These are phyloP conservation scores for Pilophorus perplexus DNA, from an alignment of 2,888 invertebrate genomes.

Conservation along the genomic window DNA sequence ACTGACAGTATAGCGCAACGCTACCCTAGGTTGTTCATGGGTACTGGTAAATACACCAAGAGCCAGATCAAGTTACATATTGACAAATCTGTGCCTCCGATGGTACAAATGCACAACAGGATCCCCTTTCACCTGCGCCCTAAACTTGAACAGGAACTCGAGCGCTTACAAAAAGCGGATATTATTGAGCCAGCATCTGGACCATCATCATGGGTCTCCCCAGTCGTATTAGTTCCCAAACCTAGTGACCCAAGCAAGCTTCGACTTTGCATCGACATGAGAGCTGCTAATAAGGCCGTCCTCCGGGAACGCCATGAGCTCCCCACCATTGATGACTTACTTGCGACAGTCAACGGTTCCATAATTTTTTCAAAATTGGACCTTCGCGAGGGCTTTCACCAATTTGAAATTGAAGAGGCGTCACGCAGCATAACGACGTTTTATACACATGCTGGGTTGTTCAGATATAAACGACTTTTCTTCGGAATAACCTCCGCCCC, in stretches of 20 bases:
- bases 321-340: too few species aligned
- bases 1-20: too few species aligned
- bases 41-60: background rate
- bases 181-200: background rate
- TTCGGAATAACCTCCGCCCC: constrained; percentile 50
- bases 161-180: background rate
- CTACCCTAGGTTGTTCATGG: background rate
- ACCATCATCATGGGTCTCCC: constrained; percentile 19
- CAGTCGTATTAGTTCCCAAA: background rate
- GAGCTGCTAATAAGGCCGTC: too few species aligned
- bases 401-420: constrained; percentile 50
- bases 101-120: background rate
- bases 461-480: background rate
- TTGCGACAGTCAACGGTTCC: too few species aligned
- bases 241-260: constrained; percentile 42
- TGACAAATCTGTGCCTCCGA: background rate
- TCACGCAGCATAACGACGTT: constrained; percentile 52
- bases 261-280: constrained; percentile 43
- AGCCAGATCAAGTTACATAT: background rate
- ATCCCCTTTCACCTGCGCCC: constrained; percentile 1
- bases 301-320: too few species aligned
- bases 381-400: too few species aligned
- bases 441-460: constrained; percentile 50
- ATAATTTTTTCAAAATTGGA: too few species aligned
- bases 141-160: background rate